These are phyloP conservation scores for Trichopoda pennipes DNA, from an alignment of 2,888 invertebrate genomes.

Conservation along the genomic window DNA sequence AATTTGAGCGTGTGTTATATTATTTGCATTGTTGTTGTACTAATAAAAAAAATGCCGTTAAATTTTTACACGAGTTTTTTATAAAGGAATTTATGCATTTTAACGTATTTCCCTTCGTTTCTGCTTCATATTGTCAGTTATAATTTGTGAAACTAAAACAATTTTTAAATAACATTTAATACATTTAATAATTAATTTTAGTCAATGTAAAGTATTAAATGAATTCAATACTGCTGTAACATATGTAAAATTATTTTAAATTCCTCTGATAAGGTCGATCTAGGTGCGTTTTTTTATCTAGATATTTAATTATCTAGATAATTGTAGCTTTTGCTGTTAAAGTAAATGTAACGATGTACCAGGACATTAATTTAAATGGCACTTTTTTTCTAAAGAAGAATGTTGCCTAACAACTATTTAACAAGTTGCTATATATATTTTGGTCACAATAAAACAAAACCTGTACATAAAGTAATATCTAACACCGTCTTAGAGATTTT, in stretches of 20 bases:
- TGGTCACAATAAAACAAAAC: too few species aligned
- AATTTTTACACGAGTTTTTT: constrained; percentile 47
- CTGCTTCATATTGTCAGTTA: constrained; percentile 46
- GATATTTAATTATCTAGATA: too few species aligned
- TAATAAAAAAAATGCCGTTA: constrained; percentile 52
- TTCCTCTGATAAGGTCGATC: constrained; percentile 13
- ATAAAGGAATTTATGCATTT: neutral
- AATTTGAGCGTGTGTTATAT: neutral
- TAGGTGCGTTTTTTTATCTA: neutral
- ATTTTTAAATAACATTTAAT: constrained; percentile 52
- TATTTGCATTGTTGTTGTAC: constrained; percentile 2
- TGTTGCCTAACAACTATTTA: too few species aligned
- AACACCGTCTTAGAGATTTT: too few species aligned
- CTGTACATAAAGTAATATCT: too few species aligned
- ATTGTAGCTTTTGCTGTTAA: too few species aligned
- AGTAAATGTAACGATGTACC: too few species aligned
- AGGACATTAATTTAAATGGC: too few species aligned
- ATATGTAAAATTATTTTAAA: constrained; percentile 6
- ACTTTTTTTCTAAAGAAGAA: too few species aligned
- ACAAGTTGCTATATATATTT: too few species aligned
- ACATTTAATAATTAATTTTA: too few species aligned
- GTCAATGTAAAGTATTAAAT: constrained; percentile 38
- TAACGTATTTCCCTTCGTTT: too few species aligned
- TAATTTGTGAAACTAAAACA: constrained; percentile 62
- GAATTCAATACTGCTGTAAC: constrained; percentile 25